phyloP scores from a whole-genome alignment of 2,888 invertebrate genomes.

The Noctua janthina region DNA sequence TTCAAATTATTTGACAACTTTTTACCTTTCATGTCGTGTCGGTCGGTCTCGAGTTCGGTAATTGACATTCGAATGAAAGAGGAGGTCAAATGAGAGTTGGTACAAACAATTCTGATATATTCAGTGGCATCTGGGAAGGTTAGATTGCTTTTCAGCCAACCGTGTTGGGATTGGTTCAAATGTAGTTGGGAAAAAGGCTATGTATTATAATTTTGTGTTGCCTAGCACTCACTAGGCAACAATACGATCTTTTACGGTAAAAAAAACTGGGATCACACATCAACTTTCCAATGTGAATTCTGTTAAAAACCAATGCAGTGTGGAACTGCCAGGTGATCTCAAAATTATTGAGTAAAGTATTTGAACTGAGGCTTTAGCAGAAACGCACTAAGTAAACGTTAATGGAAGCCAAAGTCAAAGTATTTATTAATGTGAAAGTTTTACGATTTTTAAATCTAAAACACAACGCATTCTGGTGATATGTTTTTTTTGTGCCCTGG shows the following conservation, averaged over 20 bases:
- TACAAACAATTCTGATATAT: slow-evolving; percentile 22
- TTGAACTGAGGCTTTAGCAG: background rate
- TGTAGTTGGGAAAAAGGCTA: background rate
- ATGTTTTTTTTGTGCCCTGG: background rate
- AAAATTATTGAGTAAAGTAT: no score
- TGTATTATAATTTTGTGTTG: background rate
- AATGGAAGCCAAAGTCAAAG: background rate
- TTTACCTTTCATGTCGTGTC: background rate
- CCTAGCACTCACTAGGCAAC: background rate
- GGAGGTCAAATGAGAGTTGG: background rate
- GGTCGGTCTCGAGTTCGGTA: background rate
- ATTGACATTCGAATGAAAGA: slow-evolving; percentile 14
- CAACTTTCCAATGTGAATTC: background rate
- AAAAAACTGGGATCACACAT: no score
- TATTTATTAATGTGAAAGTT: background rate
- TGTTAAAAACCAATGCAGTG: background rate
- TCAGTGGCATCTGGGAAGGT: background rate
- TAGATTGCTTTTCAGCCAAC: slow-evolving; percentile 9
- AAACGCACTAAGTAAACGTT: background rate
- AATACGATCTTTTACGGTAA: no score
- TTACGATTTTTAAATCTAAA: background rate
- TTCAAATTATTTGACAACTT: slow-evolving; percentile 7
- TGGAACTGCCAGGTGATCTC: no score
- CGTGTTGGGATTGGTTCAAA: background rate
- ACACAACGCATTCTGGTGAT: background rate